A percentile compares a stretch with the other conserved stretches of the same genome.
These are phyloP conservation scores for Scolanthus callimorphus DNA, from an alignment of 92 coral and sea anemone genomes.

Conservation along the genomic window DNA sequence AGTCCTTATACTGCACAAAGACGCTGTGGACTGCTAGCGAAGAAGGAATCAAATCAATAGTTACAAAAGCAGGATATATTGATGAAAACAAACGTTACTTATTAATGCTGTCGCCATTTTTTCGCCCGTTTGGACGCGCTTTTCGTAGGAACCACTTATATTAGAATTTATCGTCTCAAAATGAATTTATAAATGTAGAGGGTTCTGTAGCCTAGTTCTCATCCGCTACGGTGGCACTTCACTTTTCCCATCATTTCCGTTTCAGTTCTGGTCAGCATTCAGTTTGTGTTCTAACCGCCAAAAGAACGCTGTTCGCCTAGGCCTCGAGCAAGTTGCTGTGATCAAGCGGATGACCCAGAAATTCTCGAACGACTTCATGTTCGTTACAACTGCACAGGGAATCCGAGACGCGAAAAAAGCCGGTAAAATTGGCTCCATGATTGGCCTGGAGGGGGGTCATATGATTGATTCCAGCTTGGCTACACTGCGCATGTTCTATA, in stretches of 20 bases:
- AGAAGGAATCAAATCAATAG: no score
- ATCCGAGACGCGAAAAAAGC: conserved; percentile 53
- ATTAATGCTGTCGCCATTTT: no score
- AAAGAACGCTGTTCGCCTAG: conserved; percentile 59
- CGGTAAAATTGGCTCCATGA: conserved; percentile 71
- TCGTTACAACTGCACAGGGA: conserved; percentile 65
- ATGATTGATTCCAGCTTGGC: conserved; percentile 71
- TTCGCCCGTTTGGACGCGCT: no score
- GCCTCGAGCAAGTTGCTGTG: conserved; percentile 64
- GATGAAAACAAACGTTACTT: no score
- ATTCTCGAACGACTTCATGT: conserved; percentile 43
- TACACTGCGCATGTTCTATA: conserved; percentile 64
- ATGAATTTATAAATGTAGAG: no score
- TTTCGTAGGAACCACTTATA: no score
- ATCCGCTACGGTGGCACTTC: no score
- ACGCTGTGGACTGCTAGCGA: no score
- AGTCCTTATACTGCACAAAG: no score
- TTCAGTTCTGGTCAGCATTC: conserved; percentile 78
- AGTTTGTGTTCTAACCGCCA: conserved; percentile 35
- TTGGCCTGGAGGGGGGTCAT: conserved; percentile 86
- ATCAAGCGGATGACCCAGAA: conserved; percentile 59
- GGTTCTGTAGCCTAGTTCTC: no score
- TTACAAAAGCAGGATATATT: no score
- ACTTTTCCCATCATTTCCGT: not conserved
- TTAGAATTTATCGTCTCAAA: no score